Evolutionary conservation across 2,888 invertebrate species (phyloP), one percentile per base, ranked within the genome.

Genomic region (Brenthis ino): DNA sequence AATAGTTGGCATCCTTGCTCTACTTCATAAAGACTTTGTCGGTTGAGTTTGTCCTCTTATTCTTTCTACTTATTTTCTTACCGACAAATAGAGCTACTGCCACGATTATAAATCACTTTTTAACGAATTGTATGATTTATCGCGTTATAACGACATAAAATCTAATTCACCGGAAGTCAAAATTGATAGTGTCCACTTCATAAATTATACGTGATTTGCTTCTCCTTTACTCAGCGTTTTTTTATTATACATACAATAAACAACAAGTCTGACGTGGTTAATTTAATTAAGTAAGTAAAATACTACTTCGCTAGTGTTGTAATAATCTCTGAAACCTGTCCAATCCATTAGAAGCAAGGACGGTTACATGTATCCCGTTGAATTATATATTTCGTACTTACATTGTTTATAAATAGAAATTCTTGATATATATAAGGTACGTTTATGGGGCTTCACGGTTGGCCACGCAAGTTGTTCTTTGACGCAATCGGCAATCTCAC

Each of bases 371-470:
- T 54, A 50, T 67, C 64, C 64, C 72, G 58, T 73, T 76, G 76
- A 78, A 79, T 80, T 47, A 66, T 51, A 50, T 61, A 48, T 67
- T 63, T 63, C 43, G 48, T 63, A 63, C 24, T 54, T 70, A 74
- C 55, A 61, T 56, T 69, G 83, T 83, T 63, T 81, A 80, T 82
- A 81, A 84, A 84, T 83, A 79, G 78, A 79, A 83, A 79, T 81
- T 57, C 57, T 69, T 67, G 66, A 72, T 74, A 67, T 67, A 71
- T 68, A 64, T 54, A 67, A 57, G 69, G 72, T 57, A 60, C 64
- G 70, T 74, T 82, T 85, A 81, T 82, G 81, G 82, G 91, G 89
- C 87, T 91, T 91, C 89, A 72, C 71, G 76, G 73, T 75, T 79
- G 79, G 74, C 70, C 74, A 77, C 83, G 82, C 81, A 83, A 79